Percentiles rank a stretch among this genome's conserved stretches.
Evolutionary conservation across 2,888 invertebrate species (phyloP).

Genomic region (Eupithecia vulgata): DNA sequence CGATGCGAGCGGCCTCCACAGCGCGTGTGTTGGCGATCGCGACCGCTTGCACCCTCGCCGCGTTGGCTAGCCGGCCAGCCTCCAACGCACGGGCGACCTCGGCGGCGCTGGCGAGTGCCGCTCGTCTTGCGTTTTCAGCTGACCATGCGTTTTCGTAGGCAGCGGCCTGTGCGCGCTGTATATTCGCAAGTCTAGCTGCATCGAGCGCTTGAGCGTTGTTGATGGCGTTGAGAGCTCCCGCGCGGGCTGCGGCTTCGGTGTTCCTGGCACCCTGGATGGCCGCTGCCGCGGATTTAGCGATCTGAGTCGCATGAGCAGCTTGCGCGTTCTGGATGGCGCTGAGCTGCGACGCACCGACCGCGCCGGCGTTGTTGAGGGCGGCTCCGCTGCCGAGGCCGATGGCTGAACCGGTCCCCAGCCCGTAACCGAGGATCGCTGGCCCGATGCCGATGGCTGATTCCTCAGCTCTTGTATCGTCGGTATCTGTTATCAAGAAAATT

Average conservation of each 20-base stretch:
- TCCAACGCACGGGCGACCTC: constrained; percentile 67
- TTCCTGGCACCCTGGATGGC: constrained; percentile 78
- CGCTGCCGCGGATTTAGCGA: constrained; percentile 74
- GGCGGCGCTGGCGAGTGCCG: constrained; percentile 62
- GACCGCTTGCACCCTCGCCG: constrained; percentile 74
- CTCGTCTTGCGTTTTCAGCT: constrained; percentile 72
- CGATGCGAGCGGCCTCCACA: constrained; percentile 75
- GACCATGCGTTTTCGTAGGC: constrained; percentile 76
- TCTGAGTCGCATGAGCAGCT: constrained; percentile 74
- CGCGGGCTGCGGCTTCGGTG: constrained; percentile 73
- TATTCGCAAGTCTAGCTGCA: constrained; percentile 72
- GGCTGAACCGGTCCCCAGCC: constrained; percentile 33
- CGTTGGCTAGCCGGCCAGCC: constrained; percentile 72
- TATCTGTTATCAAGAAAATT: constrained; percentile 37
- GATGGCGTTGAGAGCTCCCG: constrained; percentile 72
- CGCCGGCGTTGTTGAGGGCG: constrained; percentile 73
- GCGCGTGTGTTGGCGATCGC: constrained; percentile 76
- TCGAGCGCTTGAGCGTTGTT: constrained; percentile 77
- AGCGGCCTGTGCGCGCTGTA: constrained; percentile 78
- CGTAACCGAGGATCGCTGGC: constrained; percentile 38
- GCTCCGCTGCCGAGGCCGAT: constrained; percentile 55
- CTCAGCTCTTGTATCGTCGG: constrained; percentile 39
- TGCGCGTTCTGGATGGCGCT: constrained; percentile 79
- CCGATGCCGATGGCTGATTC: constrained; percentile 28
- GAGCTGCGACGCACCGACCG: constrained; percentile 75